Evolutionary conservation across 2,888 invertebrate genomes (phyloP), one percentile per base, ranked within the genome.

Genomic region (Quadroppia sp.): DNA sequence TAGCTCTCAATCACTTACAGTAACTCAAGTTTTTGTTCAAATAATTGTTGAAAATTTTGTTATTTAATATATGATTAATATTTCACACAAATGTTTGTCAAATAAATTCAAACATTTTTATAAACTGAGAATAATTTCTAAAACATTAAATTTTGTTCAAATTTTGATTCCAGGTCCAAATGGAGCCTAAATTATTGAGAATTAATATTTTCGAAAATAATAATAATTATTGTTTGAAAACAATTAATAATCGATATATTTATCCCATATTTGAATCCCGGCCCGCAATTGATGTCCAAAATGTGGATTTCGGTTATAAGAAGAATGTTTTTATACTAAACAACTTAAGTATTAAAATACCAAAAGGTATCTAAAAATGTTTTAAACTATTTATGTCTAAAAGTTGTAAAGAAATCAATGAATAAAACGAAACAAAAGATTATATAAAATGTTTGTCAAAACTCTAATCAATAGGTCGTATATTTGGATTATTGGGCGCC

Each of bases 401-500:
- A n/a, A n/a, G n/a, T n/a, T n/a, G n/a, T n/a, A n/a, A n/a, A n/a
- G n/a, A n/a, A n/a, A n/a, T n/a, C n/a, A n/a, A n/a, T n/a, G n/a
- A n/a, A n/a, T n/a, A n/a, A n/a, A n/a, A n/a, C n/a, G n/a, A n/a
- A n/a, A n/a, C n/a, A n/a, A n/a, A n/a, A n/a, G n/a, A n/a, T n/a
- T n/a, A n/a, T n/a, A n/a, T n/a, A n/a, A n/a, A n/a, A n/a, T n/a
- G n/a, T n/a, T n/a, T n/a, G n/a, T n/a, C n/a, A n/a, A n/a, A n/a
- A n/a, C n/a, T n/a, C n/a, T n/a, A 40, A 40, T 11, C 1, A 40
- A n/a, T 15, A 67, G 67, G 67, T 13, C 36, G 42, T 23, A 67
- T 67, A 20, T 67, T 40, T 40, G 67, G 40, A n/a, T 67, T 67
- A 42, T 67, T 67, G 67, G 67, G 67, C 13, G 20, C 67, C 1